Conservation (phyloP, 1,140 invertebrate species). For the Nasonia vitripennis region DNA sequence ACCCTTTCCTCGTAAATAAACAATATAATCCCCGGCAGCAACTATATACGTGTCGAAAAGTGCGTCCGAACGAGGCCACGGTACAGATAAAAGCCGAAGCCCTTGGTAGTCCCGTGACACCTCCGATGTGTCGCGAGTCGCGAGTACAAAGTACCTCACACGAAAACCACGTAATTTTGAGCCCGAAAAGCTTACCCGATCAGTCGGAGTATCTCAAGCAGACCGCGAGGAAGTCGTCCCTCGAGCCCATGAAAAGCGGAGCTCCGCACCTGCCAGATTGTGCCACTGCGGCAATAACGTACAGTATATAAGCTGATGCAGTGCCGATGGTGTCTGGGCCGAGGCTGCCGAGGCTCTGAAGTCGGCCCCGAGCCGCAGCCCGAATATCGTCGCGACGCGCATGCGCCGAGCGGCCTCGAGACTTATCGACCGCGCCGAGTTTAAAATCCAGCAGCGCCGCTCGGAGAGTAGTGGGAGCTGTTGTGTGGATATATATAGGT, state of each 20-base stretch:
- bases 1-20: background rate
- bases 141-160: too few species aligned
- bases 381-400: background rate
- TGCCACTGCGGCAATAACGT: constrained; percentile 21
- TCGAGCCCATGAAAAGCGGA: background rate
- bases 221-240: background rate
- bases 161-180: background rate
- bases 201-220: background rate
- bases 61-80: background rate
- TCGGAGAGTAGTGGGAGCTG: background rate
- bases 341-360: constrained; percentile 25
- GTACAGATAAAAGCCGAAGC: background rate
- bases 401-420: constrained; percentile 28
- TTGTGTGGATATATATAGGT: background rate
- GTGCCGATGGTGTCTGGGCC: background rate
- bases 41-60: background rate
- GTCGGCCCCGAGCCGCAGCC: background rate
- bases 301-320: background rate
- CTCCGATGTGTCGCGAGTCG: background rate
- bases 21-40: background rate
- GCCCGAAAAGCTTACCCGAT: background rate
- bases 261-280: constrained; percentile 2
- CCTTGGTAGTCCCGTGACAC: constrained; percentile 9
- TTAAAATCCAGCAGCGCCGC: background rate
- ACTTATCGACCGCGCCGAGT: constrained; percentile 46